phyloP scores from a whole-genome alignment of 2,888 invertebrate species.

The Catocala nupta region DNA sequence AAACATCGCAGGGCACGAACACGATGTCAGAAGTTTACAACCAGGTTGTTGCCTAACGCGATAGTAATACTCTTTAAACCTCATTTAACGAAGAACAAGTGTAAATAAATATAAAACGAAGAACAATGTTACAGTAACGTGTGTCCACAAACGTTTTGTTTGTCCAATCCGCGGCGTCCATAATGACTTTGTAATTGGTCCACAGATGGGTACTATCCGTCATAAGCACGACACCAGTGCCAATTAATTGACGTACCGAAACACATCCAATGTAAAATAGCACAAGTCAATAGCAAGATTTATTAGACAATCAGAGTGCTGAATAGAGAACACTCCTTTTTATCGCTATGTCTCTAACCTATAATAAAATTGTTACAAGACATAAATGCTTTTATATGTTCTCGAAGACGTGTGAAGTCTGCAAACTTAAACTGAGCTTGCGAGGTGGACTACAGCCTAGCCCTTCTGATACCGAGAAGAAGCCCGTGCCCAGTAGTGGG shows the following conservation, averaged over 20 bases:
- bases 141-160: constrained; percentile 31
- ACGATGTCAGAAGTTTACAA: too few species aligned
- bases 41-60: too few species aligned
- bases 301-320: neutral
- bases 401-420: too few species aligned
- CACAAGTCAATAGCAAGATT: neutral
- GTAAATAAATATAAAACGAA: neutral
- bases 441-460: too few species aligned
- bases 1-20: too few species aligned
- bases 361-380: too few species aligned
- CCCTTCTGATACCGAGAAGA: too few species aligned
- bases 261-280: neutral
- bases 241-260: constrained; percentile 14
- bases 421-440: too few species aligned
- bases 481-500: too few species aligned
- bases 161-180: constrained; percentile 36
- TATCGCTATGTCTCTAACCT: too few species aligned
- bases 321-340: neutral
- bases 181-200: constrained; percentile 32
- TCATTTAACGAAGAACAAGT: neutral
- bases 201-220: constrained; percentile 20
- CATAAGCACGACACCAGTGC: constrained; percentile 9
- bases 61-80: too few species aligned
- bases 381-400: too few species aligned
- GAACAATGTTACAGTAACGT: neutral